These are phyloP conservation scores for Microctonus brassicae DNA, from an alignment of 2,888 invertebrate species.

Conservation along the genomic window DNA sequence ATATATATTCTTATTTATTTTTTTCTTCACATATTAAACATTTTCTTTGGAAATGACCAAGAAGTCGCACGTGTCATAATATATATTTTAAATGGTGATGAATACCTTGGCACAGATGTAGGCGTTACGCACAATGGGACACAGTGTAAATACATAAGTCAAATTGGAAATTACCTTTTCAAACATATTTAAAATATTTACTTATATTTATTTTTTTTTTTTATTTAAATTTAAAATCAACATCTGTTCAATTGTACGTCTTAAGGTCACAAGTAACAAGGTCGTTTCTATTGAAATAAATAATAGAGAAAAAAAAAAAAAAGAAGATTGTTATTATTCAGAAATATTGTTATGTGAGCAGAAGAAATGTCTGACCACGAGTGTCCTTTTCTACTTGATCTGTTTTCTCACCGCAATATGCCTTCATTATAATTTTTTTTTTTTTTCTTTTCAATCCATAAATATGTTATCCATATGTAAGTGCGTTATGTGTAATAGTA, in stretches of 20 bases:
- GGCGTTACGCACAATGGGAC: slow-evolving; percentile 18
- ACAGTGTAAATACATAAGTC: slow-evolving; percentile 10
- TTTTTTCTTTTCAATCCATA: background rate
- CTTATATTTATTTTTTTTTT: background rate
- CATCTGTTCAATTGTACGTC: background rate
- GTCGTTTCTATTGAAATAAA: background rate
- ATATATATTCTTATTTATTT: background rate
- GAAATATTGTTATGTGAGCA: background rate
- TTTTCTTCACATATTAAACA: background rate
- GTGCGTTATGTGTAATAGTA: background rate
- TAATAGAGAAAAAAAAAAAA: background rate
- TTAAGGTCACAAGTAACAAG: background rate
- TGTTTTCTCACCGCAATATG: slow-evolving; percentile 2
- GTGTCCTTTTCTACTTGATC: slow-evolving; percentile 32
- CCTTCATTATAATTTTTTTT: background rate
- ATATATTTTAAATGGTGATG: slow-evolving; percentile 28
- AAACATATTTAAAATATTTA: background rate
- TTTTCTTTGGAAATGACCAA: slow-evolving; percentile 21
- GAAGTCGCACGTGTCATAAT: slow-evolving; percentile 30
- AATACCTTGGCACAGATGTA: slow-evolving; percentile 46
- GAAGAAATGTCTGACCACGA: slow-evolving; percentile 2
- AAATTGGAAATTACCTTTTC: slow-evolving; percentile 10
- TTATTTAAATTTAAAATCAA: background rate
- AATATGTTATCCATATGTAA: background rate
- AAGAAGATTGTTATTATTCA: background rate